Conservation (phyloP, 2,113 vertebrate genomes). For the Trachemys scripta region DNA sequence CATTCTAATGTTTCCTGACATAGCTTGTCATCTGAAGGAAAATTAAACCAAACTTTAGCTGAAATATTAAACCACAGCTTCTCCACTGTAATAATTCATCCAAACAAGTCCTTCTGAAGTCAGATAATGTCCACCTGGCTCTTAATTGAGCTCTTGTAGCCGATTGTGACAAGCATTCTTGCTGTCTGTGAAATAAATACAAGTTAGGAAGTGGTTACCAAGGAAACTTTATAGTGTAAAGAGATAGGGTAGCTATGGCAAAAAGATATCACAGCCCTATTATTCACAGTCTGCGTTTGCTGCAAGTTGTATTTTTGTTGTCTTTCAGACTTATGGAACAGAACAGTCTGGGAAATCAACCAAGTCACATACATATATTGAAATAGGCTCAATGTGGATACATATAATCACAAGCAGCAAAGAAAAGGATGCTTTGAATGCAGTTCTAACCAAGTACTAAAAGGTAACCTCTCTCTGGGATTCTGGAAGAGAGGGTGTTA, state of each 20-base stretch:
- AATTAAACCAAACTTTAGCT: neutral
- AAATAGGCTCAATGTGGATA: conserved; percentile 2
- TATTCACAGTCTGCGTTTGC: neutral
- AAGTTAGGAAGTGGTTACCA: neutral
- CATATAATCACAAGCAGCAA: neutral
- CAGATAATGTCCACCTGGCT: neutral
- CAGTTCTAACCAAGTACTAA: neutral
- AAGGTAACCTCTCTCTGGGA: conserved; percentile 1
- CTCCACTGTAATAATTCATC: conserved; percentile 16
- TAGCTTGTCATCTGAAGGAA: neutral
- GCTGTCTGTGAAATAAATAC: neutral
- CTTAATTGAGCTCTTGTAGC: conserved; percentile 26
- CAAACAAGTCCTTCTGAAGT: conserved; percentile 14
- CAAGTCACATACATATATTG: neutral
- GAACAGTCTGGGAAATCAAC: neutral
- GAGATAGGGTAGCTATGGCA: fast-evolving
- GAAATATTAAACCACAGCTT: conserved; percentile 15
- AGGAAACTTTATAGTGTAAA: neutral
- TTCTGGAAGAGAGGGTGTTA: neutral
- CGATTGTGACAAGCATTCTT: neutral
- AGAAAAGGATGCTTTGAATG: neutral
- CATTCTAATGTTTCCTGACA: neutral
- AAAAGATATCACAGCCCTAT: fast-evolving
- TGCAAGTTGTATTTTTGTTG: neutral
- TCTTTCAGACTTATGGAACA: neutral